Evolutionary conservation across 2,888 invertebrate genomes (phyloP).

Genomic region (Ophion obscuratus): DNA sequence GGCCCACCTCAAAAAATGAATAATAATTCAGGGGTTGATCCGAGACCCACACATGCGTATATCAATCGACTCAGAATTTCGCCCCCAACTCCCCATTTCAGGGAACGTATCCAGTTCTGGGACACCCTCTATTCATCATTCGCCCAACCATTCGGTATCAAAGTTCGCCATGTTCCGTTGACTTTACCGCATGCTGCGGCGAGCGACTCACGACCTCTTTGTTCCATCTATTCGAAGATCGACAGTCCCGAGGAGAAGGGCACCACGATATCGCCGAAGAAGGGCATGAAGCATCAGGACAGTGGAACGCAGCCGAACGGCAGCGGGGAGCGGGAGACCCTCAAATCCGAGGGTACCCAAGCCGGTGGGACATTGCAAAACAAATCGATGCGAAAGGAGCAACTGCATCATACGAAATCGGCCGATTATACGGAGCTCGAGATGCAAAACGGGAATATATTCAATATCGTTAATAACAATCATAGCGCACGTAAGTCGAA

Average conservation of each 20-base stretch:
- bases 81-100: too few relatives aligned
- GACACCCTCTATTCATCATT: too few relatives aligned
- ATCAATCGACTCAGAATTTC: too few relatives aligned
- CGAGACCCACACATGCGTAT: too few relatives aligned
- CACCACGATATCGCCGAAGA: conserved; percentile 84
- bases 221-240: conserved; percentile 72
- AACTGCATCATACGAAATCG: conserved; percentile 84
- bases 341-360: conserved; percentile 93
- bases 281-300: conserved; percentile 86
- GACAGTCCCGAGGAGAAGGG: conserved; percentile 83
- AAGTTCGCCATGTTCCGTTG: neutral
- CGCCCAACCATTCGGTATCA: neutral
- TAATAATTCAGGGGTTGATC: too few relatives aligned
- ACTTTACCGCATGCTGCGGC: neutral
- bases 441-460: conserved; percentile 82
- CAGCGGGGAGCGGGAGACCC: conserved; percentile 84
- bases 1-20: too few relatives aligned
- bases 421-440: conserved; percentile 86
- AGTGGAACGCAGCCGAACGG: conserved; percentile 81
- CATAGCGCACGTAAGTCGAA: conserved; percentile 88
- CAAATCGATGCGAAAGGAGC: conserved; percentile 80
- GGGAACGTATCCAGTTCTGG: too few relatives aligned
- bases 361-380: conserved; percentile 90
- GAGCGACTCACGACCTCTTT: conserved; percentile 5
- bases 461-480: conserved; percentile 83